These are phyloP conservation scores for Lophotis ruficrista DNA, from an alignment of 2,113 vertebrate species.

Conservation along the genomic window DNA sequence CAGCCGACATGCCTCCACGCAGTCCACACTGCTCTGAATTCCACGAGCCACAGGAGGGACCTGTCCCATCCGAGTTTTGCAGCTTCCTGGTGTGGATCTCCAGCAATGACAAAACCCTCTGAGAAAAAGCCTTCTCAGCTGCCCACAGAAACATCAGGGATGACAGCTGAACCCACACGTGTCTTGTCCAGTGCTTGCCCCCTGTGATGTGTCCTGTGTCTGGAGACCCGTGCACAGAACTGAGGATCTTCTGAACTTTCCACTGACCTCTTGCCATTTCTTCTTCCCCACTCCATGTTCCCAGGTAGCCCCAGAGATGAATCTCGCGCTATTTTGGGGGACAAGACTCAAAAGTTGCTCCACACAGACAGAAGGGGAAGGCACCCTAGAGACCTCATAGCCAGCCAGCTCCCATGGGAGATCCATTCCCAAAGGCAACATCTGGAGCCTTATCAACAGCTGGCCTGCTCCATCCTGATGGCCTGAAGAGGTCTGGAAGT, in stretches of 20 bases:
- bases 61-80: neutral
- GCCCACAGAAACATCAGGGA: accelerated
- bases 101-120: neutral
- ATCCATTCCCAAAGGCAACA: neutral
- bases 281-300: accelerated
- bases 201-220: accelerated
- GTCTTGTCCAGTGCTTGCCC: neutral
- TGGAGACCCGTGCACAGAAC: neutral
- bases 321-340: neutral
- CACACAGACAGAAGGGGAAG: neutral
- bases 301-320: neutral
- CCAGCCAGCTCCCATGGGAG: accelerated
- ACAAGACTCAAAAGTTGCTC: neutral
- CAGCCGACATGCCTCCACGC: accelerated
- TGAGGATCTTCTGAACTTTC: neutral
- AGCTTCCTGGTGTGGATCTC: neutral
- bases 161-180: neutral
- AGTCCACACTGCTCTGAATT: neutral
- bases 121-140: neutral
- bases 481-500: neutral
- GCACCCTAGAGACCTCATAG: neutral
- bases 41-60: neutral
- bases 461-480: neutral
- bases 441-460: neutral
- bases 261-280: neutral